Percentiles rank a stretch among this genome's conserved stretches.
Conservation (phyloP, 2,797 vertebrate genomes). For the Pagetopsis macropterus region DNA sequence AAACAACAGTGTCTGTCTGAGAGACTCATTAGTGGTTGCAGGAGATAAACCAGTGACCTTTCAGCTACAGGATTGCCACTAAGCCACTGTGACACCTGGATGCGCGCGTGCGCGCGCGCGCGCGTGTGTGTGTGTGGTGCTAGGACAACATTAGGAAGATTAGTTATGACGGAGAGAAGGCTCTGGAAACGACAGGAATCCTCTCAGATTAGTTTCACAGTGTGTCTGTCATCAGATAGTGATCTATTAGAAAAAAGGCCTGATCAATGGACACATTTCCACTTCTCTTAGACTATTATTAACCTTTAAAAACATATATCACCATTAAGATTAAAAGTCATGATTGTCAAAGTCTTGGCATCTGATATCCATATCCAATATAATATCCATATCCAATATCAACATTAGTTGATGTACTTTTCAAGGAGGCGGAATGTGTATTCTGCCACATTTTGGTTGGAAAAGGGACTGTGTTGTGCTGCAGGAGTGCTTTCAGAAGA, state of each 20-base stretch:
- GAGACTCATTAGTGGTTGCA: conserved; percentile 2
- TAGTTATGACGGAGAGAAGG: conserved; percentile 25
- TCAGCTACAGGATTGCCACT: background rate
- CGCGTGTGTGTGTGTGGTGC: conserved; percentile 1
- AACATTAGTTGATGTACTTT: conserved; percentile 4
- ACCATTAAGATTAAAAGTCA: background rate
- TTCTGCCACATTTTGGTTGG: background rate
- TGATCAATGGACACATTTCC: conserved; percentile 51
- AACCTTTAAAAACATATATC: conserved; percentile 24
- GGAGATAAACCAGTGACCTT: conserved; percentile 21
- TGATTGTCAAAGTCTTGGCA: too few relatives aligned
- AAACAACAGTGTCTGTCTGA: background rate
- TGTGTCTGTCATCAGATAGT: conserved; percentile 26
- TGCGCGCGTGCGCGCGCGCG: too few relatives aligned
- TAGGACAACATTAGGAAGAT: conserved; percentile 26
- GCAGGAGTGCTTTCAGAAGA: background rate
- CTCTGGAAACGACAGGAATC: conserved; percentile 47
- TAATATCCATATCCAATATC: too few relatives aligned
- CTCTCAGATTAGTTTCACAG: conserved; percentile 49
- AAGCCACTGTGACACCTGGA: background rate
- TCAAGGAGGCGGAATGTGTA: background rate
- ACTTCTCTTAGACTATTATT: background rate
- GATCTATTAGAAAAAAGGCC: conserved; percentile 39
- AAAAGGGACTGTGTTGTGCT: background rate
- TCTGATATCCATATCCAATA: too few relatives aligned